Percentiles rank a stretch among this genome's conserved stretches.
Conservation (phyloP, 1,140 invertebrate genomes). For the Mesaphorura yosii region DNA sequence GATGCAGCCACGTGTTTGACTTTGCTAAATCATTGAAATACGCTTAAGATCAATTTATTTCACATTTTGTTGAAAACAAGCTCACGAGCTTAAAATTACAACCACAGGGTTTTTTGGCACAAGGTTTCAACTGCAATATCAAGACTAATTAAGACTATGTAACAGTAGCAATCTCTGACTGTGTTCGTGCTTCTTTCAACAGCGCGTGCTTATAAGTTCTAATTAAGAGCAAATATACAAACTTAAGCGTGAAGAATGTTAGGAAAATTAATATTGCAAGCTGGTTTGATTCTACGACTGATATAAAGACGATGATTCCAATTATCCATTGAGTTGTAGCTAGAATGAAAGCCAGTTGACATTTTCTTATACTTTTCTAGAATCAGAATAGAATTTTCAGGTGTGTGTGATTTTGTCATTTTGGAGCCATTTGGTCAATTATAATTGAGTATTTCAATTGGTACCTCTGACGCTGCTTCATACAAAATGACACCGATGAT, state of each 20-base stretch:
- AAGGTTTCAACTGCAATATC: too few species aligned
- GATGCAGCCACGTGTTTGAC: too few species aligned
- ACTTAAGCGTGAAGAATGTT: slow-evolving; percentile 4
- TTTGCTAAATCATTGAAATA: too few species aligned
- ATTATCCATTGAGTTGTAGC: slow-evolving; percentile 8
- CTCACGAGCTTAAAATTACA: too few species aligned
- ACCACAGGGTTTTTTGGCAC: too few species aligned
- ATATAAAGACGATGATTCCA: slow-evolving; percentile 11
- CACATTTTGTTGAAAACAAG: too few species aligned
- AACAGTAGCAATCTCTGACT: background rate
- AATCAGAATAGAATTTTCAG: background rate
- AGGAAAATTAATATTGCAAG: background rate
- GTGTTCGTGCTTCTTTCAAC: background rate
- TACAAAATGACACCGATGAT: slow-evolving; percentile 1
- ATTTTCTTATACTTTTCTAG: slow-evolving; percentile 15
- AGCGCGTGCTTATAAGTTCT: background rate
- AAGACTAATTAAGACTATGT: background rate
- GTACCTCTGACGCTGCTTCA: slow-evolving; percentile 12
- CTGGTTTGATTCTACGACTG: background rate
- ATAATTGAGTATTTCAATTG: too few species aligned
- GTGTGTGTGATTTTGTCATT: background rate
- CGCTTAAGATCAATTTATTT: too few species aligned
- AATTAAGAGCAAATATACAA: background rate
- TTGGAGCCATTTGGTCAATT: background rate
- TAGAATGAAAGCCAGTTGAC: slow-evolving; percentile 12